These are phyloP conservation scores for silkworm (Bombyx mori) DNA, from an alignment of 1,140 invertebrate species.

Conservation along the genomic window ASM3026992v2 NC_085127.1:6283501-6284000, in stretches of 20 bases:
- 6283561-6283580: no score
- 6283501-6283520: no score
- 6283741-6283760: slow-evolving; percentile 24
- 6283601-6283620: no score
- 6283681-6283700: no score
- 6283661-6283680: no score
- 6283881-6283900: slow-evolving; percentile 19
- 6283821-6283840: slow-evolving; percentile 32
- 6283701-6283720: no score
- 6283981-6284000: background rate
- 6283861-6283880: slow-evolving; percentile 24
- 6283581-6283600: no score
- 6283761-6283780: slow-evolving; percentile 38
- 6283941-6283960: background rate
- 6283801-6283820: slow-evolving; percentile 33
- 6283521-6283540: no score
- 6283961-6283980: background rate
- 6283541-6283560: no score
- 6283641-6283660: no score
- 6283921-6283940: slow-evolving; percentile 16
- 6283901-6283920: slow-evolving; percentile 26
- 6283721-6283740: slow-evolving; percentile 53
- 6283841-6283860: slow-evolving; percentile 30
- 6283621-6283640: no score
- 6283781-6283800: slow-evolving; percentile 34